Conservation (phyloP, 2,888 invertebrate species). For the Kuschelorhynchus macadamiae region DNA sequence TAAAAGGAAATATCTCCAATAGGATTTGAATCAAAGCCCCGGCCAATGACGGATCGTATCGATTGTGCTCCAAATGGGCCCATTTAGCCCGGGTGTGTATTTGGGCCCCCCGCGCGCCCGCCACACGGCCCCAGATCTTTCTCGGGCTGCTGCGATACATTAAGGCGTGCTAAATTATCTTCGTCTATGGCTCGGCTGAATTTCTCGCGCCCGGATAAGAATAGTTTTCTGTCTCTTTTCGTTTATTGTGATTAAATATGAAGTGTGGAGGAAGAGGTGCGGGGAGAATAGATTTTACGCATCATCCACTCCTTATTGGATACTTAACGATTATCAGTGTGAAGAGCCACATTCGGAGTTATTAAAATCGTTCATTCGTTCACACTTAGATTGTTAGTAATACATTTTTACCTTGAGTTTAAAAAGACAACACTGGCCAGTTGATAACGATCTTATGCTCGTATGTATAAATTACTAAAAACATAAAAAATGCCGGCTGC, state of each 20-base stretch:
- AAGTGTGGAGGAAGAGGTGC: too few species aligned
- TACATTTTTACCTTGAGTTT: too few species aligned
- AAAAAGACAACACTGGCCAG: too few species aligned
- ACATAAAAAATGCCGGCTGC: too few species aligned
- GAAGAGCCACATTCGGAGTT: too few species aligned
- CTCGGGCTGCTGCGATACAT: constrained; percentile 40
- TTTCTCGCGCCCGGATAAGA: constrained; percentile 26
- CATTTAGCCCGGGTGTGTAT: constrained; percentile 45
- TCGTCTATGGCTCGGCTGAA: constrained; percentile 30
- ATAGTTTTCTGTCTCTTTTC: constrained; percentile 25
- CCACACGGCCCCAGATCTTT: not conserved
- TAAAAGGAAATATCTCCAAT: constrained; percentile 51
- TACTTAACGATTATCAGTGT: too few species aligned
- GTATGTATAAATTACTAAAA: too few species aligned
- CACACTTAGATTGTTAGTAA: too few species aligned
- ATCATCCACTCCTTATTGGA: too few species aligned
- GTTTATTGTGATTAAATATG: constrained; percentile 31
- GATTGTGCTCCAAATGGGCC: constrained; percentile 45
- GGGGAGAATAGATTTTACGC: too few species aligned
- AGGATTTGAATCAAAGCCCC: constrained; percentile 50
- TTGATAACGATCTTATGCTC: too few species aligned
- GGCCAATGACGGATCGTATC: constrained; percentile 50
- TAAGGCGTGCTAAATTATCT: constrained; percentile 46
- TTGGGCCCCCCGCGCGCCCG: constrained; percentile 19
- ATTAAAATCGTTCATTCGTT: too few species aligned